A percentile compares a stretch with the other conserved stretches of the same genome.
These are phyloP conservation scores for Euthynnus affinis DNA, from an alignment of 2,797 vertebrate genomes.

Conservation along the genomic window DNA sequence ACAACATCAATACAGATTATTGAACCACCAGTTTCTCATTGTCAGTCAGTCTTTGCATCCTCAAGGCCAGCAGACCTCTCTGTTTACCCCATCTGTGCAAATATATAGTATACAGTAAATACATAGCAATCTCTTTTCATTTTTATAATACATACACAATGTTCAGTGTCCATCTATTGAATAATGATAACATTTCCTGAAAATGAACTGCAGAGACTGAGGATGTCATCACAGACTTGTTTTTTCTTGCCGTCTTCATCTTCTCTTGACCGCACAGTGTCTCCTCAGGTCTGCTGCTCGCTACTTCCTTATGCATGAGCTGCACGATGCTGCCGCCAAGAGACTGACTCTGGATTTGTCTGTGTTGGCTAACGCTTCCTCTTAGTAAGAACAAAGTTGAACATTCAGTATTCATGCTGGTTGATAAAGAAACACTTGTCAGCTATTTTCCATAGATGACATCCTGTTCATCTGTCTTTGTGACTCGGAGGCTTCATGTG, in stretches of 20 bases:
- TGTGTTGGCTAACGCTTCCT: slow-evolving; percentile 52
- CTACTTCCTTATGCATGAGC: slow-evolving; percentile 66
- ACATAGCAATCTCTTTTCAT: not conserved
- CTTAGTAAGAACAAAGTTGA: slow-evolving; percentile 45
- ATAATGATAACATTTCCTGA: slow-evolving; percentile 14
- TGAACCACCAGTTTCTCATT: slow-evolving; percentile 46
- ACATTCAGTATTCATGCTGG: slow-evolving; percentile 70
- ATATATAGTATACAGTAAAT: not conserved
- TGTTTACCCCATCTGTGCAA: slow-evolving; percentile 15
- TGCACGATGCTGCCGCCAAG: slow-evolving; percentile 39
- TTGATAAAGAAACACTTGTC: slow-evolving; percentile 60
- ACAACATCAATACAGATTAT: slow-evolving; percentile 43
- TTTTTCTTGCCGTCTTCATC: not conserved
- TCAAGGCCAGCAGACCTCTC: slow-evolving; percentile 40
- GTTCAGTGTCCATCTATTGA: not conserved
- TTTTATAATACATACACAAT: not conserved
- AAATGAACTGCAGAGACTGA: slow-evolving; percentile 15
- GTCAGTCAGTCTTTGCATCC: slow-evolving; percentile 29
- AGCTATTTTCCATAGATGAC: slow-evolving; percentile 39
- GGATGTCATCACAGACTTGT: not conserved
- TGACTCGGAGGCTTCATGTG: not conserved
- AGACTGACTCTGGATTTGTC: slow-evolving; percentile 46
- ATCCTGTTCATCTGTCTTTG: slow-evolving; percentile 23
- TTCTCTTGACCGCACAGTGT: slow-evolving; percentile 36
- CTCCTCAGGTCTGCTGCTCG: slow-evolving; percentile 32